phyloP scores from a whole-genome alignment of 2,888 invertebrate genomes.

The Coenonympha glycerion region DNA sequence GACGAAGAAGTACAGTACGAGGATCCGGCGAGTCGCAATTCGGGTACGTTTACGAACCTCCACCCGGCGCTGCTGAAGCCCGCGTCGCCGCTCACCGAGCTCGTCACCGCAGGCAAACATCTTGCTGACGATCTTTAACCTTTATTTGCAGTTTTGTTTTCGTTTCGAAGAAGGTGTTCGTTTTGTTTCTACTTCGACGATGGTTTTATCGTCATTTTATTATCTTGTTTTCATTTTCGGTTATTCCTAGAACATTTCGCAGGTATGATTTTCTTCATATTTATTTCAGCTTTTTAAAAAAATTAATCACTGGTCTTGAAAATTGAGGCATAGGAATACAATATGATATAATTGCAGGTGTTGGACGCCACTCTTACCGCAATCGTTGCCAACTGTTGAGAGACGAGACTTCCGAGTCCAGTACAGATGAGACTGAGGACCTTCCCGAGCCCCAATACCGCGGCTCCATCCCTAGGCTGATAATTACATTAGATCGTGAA shows the following conservation, averaged over 20 bases:
- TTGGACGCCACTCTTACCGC: conserved; percentile 50
- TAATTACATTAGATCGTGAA: conserved; percentile 62
- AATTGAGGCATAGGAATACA: conserved; percentile 30
- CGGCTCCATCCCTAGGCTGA: conserved; percentile 63
- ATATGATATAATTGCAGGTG: conserved; percentile 62
- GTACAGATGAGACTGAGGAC: conserved; percentile 61
- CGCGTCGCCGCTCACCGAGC: conserved; percentile 62
- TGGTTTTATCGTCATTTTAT: background rate
- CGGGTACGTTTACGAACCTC: conserved; percentile 64
- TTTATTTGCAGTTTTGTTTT: background rate
- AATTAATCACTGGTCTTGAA: conserved; percentile 2
- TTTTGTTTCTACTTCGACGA: conserved; percentile 6
- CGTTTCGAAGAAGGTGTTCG: background rate
- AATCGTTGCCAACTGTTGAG: conserved; percentile 48
- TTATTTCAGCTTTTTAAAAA: conserved; percentile 17
- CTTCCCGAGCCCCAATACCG: conserved; percentile 49
- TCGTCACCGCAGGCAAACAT: conserved; percentile 68
- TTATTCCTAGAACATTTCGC: background rate
- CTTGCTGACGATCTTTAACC: conserved; percentile 15
- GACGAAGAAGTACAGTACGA: conserved; percentile 54
- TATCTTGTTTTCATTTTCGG: background rate
- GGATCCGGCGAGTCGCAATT: conserved; percentile 59
- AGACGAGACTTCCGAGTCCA: conserved; percentile 64
- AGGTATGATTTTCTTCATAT: conserved; percentile 16
- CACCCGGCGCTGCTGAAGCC: conserved; percentile 61